Evolutionary conservation across 1,140 invertebrate species (phyloP).

Genomic region (Drosophila grimshawi): DNA sequence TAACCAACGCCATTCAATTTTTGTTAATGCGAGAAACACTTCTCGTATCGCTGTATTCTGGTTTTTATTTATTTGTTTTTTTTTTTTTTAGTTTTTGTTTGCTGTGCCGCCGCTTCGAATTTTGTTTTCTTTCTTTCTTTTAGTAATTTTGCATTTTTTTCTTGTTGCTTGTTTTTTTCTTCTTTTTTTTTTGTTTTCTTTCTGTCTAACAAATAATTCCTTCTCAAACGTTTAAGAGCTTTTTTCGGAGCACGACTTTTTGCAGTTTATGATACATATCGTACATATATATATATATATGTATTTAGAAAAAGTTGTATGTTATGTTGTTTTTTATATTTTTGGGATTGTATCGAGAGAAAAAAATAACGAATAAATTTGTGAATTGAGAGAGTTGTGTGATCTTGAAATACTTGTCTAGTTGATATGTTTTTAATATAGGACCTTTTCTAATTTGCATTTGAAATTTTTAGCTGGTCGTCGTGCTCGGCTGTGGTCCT

Average conservation of each 20-base stretch:
- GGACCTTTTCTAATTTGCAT: conserved; percentile 46
- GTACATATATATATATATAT: background rate
- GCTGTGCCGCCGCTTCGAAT: conserved; percentile 27
- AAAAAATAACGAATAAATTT: conserved; percentile 16
- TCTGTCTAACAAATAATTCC: conserved; percentile 48
- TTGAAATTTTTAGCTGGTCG: conserved; percentile 60
- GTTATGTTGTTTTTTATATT: background rate
- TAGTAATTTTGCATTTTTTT: conserved; percentile 61
- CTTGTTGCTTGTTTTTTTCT: conserved; percentile 78
- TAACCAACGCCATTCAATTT: conserved; percentile 18
- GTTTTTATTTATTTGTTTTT: conserved; percentile 22
- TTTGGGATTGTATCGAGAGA: background rate
- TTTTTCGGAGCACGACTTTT: conserved; percentile 78
- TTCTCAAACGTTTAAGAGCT: conserved; percentile 74
- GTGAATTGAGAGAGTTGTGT: conserved; percentile 24
- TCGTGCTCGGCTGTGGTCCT: conserved; percentile 65
- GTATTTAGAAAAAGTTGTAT: conserved; percentile 3
- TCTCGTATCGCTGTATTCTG: background rate
- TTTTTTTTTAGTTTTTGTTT: conserved; percentile 36
- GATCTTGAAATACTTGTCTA: conserved; percentile 27
- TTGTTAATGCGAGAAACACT: conserved; percentile 4
- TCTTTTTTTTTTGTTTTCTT: conserved; percentile 50
- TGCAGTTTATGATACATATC: conserved; percentile 1
- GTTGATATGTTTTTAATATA: background rate
- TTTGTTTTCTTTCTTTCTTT: conserved; percentile 45